Evolutionary conservation across 2,113 vertebrate genomes (phyloP).

Genomic region (Lontra canadensis): DNA sequence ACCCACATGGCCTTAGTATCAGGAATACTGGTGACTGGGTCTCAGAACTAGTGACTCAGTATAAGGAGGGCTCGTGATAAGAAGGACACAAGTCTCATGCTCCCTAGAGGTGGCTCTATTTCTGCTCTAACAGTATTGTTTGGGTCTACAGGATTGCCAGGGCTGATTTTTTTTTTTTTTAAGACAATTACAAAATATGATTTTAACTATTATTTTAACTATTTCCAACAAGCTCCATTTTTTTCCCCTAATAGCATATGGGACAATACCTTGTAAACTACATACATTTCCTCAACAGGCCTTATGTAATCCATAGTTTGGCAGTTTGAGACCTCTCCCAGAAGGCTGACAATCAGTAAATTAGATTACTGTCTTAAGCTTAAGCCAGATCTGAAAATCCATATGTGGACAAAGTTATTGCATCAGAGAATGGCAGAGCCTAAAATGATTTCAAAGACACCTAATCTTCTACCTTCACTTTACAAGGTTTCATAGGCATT

Average conservation of each 20-base stretch:
- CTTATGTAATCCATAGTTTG: neutral
- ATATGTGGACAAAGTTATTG: neutral
- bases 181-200: neutral
- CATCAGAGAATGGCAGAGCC: neutral
- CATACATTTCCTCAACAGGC: neutral
- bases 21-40: neutral
- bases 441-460: neutral
- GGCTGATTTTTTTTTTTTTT: neutral
- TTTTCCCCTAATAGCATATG: neutral
- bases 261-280: neutral
- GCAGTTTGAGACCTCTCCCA: neutral
- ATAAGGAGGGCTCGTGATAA: neutral
- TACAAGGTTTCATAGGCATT: neutral
- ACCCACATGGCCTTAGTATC: neutral
- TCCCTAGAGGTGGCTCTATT: too few species aligned
- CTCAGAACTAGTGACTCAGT: neutral
- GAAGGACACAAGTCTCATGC: neutral
- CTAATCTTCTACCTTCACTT: neutral
- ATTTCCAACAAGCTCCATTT: neutral
- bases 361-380: neutral
- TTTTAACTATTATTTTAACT: neutral
- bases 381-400: neutral
- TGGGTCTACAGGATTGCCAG: neutral
- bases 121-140: neutral
- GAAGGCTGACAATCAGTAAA: neutral